A percentile compares a stretch with the other conserved stretches of the same genome.
phyloP scores from a whole-genome alignment of 53 echinoderm and acorn worm genomes.

The Paelopatides confundens region DNA sequence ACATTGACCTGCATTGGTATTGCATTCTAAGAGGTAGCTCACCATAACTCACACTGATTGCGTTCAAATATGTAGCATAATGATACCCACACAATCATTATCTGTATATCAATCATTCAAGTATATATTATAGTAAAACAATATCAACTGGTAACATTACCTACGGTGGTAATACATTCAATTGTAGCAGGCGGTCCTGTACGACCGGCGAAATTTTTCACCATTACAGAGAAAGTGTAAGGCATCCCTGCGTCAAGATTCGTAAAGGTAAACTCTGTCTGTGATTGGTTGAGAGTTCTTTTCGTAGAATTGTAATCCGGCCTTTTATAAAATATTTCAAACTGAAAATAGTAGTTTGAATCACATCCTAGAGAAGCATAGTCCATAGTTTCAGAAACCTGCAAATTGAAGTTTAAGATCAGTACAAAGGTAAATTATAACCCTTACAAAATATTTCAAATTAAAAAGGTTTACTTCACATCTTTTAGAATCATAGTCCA shows the following conservation, averaged over 20 bases:
- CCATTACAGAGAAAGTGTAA: background rate
- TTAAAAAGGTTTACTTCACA: too few relatives aligned
- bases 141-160: background rate
- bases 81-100: too few relatives aligned
- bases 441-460: too few relatives aligned
- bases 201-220: background rate
- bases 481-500: too few relatives aligned
- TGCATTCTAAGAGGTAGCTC: too few relatives aligned
- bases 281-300: background rate
- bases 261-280: background rate
- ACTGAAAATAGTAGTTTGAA: background rate
- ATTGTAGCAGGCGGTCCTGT: background rate
- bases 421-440: too few relatives aligned
- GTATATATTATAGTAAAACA: too few relatives aligned
- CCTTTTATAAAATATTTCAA: background rate
- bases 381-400: background rate
- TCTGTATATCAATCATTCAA: too few relatives aligned
- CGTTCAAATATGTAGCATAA: too few relatives aligned
- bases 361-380: background rate
- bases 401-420: background rate
- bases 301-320: too few relatives aligned
- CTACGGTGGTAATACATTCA: background rate
- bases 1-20: too few relatives aligned
- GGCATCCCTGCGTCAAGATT: background rate
- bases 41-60: too few relatives aligned